These are phyloP conservation scores for Leptoteleia sp. DNA, from an alignment of 1,140 invertebrate genomes.

Conservation along the genomic window DNA sequence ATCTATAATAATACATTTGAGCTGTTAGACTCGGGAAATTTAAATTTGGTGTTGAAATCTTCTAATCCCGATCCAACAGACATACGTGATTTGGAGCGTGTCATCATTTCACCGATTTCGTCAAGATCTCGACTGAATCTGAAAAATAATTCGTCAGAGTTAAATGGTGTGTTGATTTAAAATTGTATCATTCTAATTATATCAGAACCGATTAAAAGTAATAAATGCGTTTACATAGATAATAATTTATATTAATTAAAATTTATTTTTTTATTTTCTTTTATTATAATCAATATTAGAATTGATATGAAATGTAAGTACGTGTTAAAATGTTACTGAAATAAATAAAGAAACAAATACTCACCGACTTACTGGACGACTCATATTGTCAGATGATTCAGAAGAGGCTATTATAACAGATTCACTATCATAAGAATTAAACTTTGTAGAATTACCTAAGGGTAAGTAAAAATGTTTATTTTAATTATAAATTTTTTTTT, in stretches of 20 bases:
- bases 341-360: conserved; percentile 19
- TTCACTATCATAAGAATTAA: conserved; percentile 79
- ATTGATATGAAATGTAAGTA: no score
- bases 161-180: conserved; percentile 8
- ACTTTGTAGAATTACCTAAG: conserved; percentile 76
- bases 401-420: conserved; percentile 78
- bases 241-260: no score
- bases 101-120: conserved; percentile 81
- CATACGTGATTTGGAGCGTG: conserved; percentile 81
- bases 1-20: conserved; percentile 75
- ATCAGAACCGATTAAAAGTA: no score
- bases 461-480: conserved; percentile 28
- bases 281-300: no score
- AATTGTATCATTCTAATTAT: no score
- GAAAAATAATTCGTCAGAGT: conserved; percentile 29
- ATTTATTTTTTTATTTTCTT: no score
- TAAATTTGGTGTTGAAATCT: no score
- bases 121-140: conserved; percentile 82
- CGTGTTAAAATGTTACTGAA: no score
- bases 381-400: conserved; percentile 79
- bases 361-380: conserved; percentile 81
- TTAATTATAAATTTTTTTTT: conserved; percentile 8
- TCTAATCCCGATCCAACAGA: conserved; percentile 77
- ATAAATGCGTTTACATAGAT: no score
- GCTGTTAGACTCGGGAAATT: no score